Evolutionary conservation across 2,888 invertebrate genomes (phyloP), one percentile per base, ranked within the genome.

Genomic region (Odontocolon sp.): DNA sequence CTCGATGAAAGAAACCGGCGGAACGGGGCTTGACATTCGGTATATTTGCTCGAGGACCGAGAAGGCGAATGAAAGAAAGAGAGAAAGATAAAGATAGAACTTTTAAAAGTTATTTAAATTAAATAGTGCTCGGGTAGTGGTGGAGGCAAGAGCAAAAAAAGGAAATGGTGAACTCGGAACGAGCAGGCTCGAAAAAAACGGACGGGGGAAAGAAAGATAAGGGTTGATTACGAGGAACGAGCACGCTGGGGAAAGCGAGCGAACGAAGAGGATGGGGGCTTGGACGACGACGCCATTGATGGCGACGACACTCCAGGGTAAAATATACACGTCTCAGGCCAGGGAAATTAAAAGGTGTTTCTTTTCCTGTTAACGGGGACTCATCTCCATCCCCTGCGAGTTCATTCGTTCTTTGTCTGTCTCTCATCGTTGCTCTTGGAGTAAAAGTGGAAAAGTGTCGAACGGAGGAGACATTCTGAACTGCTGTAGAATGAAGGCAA

Each of bases 61-160:
- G 73, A 61, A 59, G 70, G 45, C n/a, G 63, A 36, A 68, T 38
- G 56, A 57, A 45, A 59, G 71, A 75, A 71, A 18, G 42, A 67
- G 42, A 50, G 66, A 38, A 66, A 36, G 28, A 3, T 31, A 71
- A 72, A 52, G 64, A 67, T 67, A 66, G 73, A 84, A 87, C 81
- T 86, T 86, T 83, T 81, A 79, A 82, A 86, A 87, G 83, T 87
- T 87, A 86, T 87, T 86, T 86, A 85, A 86, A 87, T 87, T 86
- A 86, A 86, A 86, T 85, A 86, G 84, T 83, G 80, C 81, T 79
- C 74, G 54, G 71, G 45, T 36, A 63, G 61, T 63, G 52, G 16
- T 36, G 63, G 42, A 59, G 52, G 38, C 42, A 68, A 61, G 36
- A 66, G 26, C 26, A 69, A 67, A 42, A 59, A 42, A 28, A 18